Base-by-base conservation (phyloP, 1,140 invertebrate genomes). In the Euwallacea similis region DNA sequence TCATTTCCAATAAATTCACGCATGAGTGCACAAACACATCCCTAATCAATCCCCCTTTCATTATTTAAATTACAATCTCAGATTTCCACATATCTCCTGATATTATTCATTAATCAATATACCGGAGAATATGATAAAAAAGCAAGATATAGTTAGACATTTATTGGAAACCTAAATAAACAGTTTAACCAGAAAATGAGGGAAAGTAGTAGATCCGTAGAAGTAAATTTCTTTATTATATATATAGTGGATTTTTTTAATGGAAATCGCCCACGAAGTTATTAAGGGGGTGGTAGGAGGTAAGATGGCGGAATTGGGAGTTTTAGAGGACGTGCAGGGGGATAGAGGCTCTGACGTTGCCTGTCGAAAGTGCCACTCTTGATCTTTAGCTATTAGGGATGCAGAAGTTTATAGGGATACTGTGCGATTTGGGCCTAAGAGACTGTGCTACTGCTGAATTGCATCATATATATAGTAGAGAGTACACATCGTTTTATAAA, bases 1-100 rank as follows among this genome's bases (percentile, higher is more conserved):
- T 76, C 71, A 74, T 78, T 79, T 77, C 77, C 77, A 79, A 79
- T 77, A 77, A 77, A 79, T 79, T 79, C 77, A 79, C 76, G 77
- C 76, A 76, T 77, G 76, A 76, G 65, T 73, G 69, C 61, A 59
- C 62, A 46, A 11, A 15, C 16, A 15, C 54, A 56, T 15, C 21
- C 10, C 21, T 60, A 33, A 33, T 33, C 21, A 33, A 21, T 11
- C 16, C 16, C 9, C 54, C 16, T 56, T 9, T 13, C n/a, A 10
- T n/a, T 42, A 46, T 13, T 41, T 13, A 9, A 4, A 62, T 21
- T 6, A 10, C 60, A 13, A 46, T 42, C 41, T 10, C 41, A 47
- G 42, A 64, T 16, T 47, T 47, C n/a, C 10, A 16, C 7, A 50
- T 13, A 59, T 21, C 16, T 11, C 56, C 10, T 9, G 15, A 11